Base-by-base conservation (phyloP, 1,140 invertebrate genomes). In the Euwallacea fornicatus region DNA sequence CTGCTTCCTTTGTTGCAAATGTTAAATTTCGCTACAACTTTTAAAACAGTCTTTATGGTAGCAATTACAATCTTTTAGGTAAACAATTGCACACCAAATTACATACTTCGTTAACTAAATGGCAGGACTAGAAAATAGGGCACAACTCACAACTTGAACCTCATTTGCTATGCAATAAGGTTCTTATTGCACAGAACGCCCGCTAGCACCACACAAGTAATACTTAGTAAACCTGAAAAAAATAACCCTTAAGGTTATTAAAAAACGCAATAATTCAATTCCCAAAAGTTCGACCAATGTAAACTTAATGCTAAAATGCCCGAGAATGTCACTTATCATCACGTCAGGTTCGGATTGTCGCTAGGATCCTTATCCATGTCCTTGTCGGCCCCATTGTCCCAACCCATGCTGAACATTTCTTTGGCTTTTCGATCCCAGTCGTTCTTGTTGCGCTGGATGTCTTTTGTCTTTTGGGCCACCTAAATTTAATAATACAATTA, bases 381-480 rank as follows among this genome's bases (percentile, higher is more conserved):
- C 7, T 76, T 76, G 58, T 78, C 77, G 3, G 73, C 77, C n/a
- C 73, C 76, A 46, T 75, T 74, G 54, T 76, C 76, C 74, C 75
- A 75, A 7, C 72, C 66, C 50, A 73, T 42, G 53, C 72, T 76
- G 56, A 81, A 80, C 77, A 86, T 82, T 76, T 85, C 81, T 76
- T 85, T 84, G 55, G 85, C 85, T 77, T 85, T 86, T 76, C 82
- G 82, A 71, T 85, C 84, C 85, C 85, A 86, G 56, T 83, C 78
- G 72, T 83, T 82, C 74, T 84, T 83, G 76, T 86, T 84, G 69
- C 83, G 81, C 78, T 84, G 84, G 71, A 86, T 81, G 79, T 85
- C 76, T 21, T 82, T 66, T 21, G 93, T 96, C 82, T 96, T 95
- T 76, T 93, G 88, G 74, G 91, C 88, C 47, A 96, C 93, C 80